These are phyloP conservation scores for human (Homo sapiens) DNA, from an alignment of 2,113 vertebrate species.

Conservation along the genomic window DNA sequence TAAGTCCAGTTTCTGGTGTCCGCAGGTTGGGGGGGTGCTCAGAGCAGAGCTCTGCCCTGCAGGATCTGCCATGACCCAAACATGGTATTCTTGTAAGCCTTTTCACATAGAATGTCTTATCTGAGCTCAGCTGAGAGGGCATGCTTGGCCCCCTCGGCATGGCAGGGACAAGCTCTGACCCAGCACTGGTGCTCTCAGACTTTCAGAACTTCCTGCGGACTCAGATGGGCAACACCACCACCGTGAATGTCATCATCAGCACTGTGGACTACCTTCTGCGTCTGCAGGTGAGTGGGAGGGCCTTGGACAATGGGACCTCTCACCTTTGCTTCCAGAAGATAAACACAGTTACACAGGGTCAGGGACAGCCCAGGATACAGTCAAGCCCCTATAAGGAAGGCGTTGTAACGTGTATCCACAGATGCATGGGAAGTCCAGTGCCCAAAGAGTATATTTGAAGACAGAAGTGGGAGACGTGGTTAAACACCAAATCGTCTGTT, in stretches of 20 bases:
- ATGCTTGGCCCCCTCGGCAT: not conserved
- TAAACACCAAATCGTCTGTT: not conserved
- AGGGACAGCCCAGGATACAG: not conserved
- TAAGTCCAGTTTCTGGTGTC: not conserved
- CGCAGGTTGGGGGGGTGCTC: not conserved
- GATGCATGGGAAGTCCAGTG: not conserved
- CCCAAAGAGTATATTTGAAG: not conserved
- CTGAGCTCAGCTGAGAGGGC: not conserved
- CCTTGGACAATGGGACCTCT: accelerated
- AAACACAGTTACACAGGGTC: not conserved
- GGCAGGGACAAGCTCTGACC: not conserved
- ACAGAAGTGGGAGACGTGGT: not conserved
- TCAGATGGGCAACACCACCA: constrained; percentile 98
- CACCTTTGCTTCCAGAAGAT: not conserved
- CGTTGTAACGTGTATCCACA: not conserved
- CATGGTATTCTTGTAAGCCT: not conserved
- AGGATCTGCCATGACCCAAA: not conserved
- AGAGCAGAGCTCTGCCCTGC: not conserved
- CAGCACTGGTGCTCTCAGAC: constrained; percentile 85
- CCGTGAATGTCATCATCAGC: constrained; percentile 98
- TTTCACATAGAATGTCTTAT: not conserved
- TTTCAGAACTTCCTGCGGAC: constrained; percentile 98
- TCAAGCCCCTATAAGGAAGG: not conserved
- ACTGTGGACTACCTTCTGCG: constrained; percentile 97
- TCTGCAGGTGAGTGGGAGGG: constrained; percentile 89